Evolutionary conservation across 2,113 vertebrate species (phyloP), one percentile per base, ranked within the genome.

Genomic region (Vombatus ursinus): DNA sequence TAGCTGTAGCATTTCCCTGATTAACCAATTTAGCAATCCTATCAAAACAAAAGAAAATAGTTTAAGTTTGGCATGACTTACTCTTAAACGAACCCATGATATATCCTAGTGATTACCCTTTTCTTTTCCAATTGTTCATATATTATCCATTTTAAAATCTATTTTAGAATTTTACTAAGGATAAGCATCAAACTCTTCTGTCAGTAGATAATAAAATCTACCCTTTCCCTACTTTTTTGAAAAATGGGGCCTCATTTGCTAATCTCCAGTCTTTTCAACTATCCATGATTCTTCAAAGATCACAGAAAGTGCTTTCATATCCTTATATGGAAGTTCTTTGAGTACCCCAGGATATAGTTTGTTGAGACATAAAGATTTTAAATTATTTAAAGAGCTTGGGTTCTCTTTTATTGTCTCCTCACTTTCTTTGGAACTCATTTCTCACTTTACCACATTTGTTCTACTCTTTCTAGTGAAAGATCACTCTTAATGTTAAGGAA

Each of bases 331-430:
- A 57, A 57, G 54, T 84, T 26, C 53, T 95, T 92, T 91, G 22
- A 84, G 8, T 37, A 19, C 89, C 91, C 23, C 52, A 2, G 8
- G 49, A 44, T n/a, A 0, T 92, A 22, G 23, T 90, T 96, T 44
- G 92, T 89, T 0, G 47, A 77, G 19, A 68, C 25, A 9, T 7
- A 37, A 24, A 47, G 48, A 48, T 37, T 49, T 9, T 48, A 52
- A 89, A 7, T 50, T 47, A 44, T 23, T 3, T 11, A 92, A 90
- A 52, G 9, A 26, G 1, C 26, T 12, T 90, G 57, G n/a, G 7
- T 31, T 61, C 26, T 5, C 95, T 97, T 68, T 95, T 96, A 96
- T 48, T 90, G 37, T 96, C 53, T 47, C 9, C 3, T 95, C 28
- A 96, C 11, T 95, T 53, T 49, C 53, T 92, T 92, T 91, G 94